A percentile compares a stretch with the other conserved stretches of the same genome.
Evolutionary conservation across 92 coral and sea anemone genomes (phyloP).

Genomic region (Epizoanthus rinbou): DNA sequence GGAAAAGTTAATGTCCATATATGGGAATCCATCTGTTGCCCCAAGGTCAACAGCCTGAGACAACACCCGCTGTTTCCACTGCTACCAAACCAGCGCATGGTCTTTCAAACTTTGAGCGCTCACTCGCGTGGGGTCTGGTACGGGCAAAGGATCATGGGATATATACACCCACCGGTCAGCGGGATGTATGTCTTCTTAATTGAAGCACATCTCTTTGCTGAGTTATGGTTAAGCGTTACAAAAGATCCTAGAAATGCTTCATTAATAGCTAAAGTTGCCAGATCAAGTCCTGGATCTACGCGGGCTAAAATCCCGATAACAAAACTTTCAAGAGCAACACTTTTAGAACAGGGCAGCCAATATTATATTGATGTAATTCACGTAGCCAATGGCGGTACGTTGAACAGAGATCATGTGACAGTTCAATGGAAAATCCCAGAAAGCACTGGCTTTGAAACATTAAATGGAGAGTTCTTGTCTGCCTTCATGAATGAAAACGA

Average conservation of each 20-base stretch:
- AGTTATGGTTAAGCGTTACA: constrained; percentile 72
- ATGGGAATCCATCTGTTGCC: constrained; percentile 81
- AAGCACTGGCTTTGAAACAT: constrained; percentile 29
- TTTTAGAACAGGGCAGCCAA: constrained; percentile 36
- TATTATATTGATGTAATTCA: constrained; percentile 79
- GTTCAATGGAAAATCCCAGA: constrained; percentile 77
- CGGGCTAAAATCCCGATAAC: background rate
- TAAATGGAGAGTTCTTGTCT: constrained; percentile 53
- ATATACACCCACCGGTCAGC: constrained; percentile 60
- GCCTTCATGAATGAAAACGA: constrained; percentile 53
- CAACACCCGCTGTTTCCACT: constrained; percentile 79
- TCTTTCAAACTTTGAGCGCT: constrained; percentile 58
- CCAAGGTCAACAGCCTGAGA: constrained; percentile 71
- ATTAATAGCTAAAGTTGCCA: constrained; percentile 63
- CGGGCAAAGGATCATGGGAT: constrained; percentile 84
- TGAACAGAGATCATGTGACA: constrained; percentile 61
- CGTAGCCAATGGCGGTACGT: constrained; percentile 65
- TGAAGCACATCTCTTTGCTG: constrained; percentile 63
- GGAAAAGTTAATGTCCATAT: constrained; percentile 65
- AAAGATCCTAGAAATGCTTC: constrained; percentile 49
- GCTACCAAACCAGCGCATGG: constrained; percentile 62
- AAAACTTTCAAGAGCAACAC: constrained; percentile 40
- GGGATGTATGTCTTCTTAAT: constrained; percentile 66
- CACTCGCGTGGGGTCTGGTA: constrained; percentile 64
- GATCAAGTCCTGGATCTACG: constrained; percentile 5